A percentile compares a stretch with the other conserved stretches of the same genome.
These are phyloP conservation scores for Apodemus agrarius DNA, from an alignment of 2,797 vertebrate species.

Conservation along the genomic window DNA sequence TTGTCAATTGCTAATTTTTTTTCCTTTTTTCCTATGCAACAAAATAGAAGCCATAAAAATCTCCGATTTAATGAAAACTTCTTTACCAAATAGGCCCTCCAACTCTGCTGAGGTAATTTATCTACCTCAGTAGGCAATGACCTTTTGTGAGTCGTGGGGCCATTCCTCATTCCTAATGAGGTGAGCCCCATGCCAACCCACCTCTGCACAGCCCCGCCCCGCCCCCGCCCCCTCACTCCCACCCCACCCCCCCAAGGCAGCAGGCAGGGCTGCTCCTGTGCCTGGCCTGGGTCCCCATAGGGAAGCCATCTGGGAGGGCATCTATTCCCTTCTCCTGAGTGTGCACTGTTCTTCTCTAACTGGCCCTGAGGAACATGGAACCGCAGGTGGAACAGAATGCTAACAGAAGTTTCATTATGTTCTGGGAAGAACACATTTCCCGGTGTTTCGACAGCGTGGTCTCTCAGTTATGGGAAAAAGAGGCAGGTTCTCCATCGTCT, in stretches of 20 bases:
- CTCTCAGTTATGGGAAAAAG: neutral
- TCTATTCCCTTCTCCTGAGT: neutral
- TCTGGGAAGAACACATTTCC: neutral
- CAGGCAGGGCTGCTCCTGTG: neutral
- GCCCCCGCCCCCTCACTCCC: no score
- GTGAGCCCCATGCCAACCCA: slow-evolving; percentile 66
- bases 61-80: slow-evolving; percentile 81
- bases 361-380: neutral
- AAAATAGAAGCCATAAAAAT: slow-evolving; percentile 83
- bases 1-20: slow-evolving; percentile 83
- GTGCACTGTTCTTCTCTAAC: neutral
- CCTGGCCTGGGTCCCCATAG: neutral
- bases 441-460: neutral
- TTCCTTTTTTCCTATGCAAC: slow-evolving; percentile 78
- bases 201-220: neutral
- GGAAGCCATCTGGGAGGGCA: neutral
- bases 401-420: neutral
- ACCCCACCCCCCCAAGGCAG: neutral
- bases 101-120: slow-evolving; percentile 79
- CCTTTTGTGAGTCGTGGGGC: slow-evolving; percentile 79
- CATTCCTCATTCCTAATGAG: slow-evolving; percentile 81
- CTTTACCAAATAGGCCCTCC: slow-evolving; percentile 74
- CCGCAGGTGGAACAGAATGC: neutral
- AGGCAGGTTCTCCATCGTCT: neutral
- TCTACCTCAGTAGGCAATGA: slow-evolving; percentile 79